These are phyloP conservation scores for Zaprionus vittiger DNA, from an alignment of 1,140 invertebrate species.

Conservation along the genomic window DNA sequence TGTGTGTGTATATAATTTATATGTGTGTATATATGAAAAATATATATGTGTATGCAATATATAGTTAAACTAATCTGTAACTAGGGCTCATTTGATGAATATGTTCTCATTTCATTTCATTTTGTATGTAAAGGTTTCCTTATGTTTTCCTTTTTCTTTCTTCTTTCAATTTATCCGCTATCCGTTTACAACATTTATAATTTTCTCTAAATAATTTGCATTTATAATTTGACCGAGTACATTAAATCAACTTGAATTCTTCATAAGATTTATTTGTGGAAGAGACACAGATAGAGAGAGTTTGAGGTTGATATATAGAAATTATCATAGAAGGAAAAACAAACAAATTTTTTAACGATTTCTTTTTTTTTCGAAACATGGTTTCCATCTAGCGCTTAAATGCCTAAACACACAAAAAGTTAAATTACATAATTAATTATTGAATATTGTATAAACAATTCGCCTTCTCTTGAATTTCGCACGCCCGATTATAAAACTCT, in stretches of 20 bases:
- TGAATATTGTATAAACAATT: constrained; percentile 47
- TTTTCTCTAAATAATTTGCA: constrained; percentile 55
- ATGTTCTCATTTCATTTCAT: constrained; percentile 68
- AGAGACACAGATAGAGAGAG: constrained; percentile 29
- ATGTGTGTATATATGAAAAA: constrained; percentile 61
- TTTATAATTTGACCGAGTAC: constrained; percentile 73
- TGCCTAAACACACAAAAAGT: constrained; percentile 69
- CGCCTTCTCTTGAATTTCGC: constrained; percentile 15
- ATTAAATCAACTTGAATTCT: constrained; percentile 29
- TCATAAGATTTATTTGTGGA: constrained; percentile 28
- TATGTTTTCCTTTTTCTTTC: constrained; percentile 22
- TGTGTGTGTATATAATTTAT: constrained; percentile 54
- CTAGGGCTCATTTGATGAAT: constrained; percentile 82
- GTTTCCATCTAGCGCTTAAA: constrained; percentile 73
- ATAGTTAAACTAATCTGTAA: constrained; percentile 81
- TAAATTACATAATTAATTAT: constrained; percentile 37
- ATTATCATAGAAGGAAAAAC: constrained; percentile 53
- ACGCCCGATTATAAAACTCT: constrained; percentile 22
- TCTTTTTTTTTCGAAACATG: constrained; percentile 63
- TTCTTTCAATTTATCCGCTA: constrained; percentile 43
- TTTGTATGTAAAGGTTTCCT: constrained; percentile 64
- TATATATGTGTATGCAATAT: constrained; percentile 61
- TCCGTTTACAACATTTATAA: constrained; percentile 58
- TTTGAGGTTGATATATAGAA: not conserved
- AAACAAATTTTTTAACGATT: constrained; percentile 76